Base-by-base conservation (phyloP, 2,888 invertebrate genomes). In the Trilocha varians region DNA sequence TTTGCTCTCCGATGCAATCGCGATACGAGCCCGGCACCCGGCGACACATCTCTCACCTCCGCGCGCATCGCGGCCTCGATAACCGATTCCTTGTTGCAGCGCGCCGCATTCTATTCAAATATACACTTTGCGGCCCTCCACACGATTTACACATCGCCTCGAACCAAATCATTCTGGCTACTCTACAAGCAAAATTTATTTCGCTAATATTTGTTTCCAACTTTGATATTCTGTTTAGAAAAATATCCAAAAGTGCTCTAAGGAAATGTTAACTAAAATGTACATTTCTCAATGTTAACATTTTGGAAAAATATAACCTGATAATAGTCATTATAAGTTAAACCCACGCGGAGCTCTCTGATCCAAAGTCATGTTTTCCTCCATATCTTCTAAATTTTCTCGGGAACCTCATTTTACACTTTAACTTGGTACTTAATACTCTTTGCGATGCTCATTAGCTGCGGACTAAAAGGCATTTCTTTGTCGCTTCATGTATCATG, bases 1-100 rank as follows among this genome's bases (percentile, higher is more conserved):
- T 85, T 84, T 85, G 84, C 83, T 84, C 84, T 83, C 78, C 82
- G 84, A 82, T 85, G 84, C 84, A 85, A 85, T 83, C 84, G 84
- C 80, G 84, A 85, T 79, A 82, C 83, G 72, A 68, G 61, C 63
- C 53, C 59, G 54, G 46, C 64, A 53, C 57, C 62, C 65, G 69
- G 67, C 74, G 74, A 72, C 72, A 77, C 78, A 75, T 75, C 78
- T 78, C 78, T 77, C 80, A 80, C 80, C 82, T 78, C 71, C 73
- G 74, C n/a, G n/a, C n/a, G n/a, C n/a, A n/a, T n/a, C n/a, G n/a
- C n/a, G n/a, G 69, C 73, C 67, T 77, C 80, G 77, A 78, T 80
- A 84, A 82, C 84, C 80, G 76, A 79, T 80, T 83, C 83, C 82
- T 78, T 77, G 80, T 77, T 80, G 83, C 83, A 79, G 72, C 72